phyloP scores from a whole-genome alignment of 2,888 invertebrate genomes.

The Cryptosula pallasiana region DNA sequence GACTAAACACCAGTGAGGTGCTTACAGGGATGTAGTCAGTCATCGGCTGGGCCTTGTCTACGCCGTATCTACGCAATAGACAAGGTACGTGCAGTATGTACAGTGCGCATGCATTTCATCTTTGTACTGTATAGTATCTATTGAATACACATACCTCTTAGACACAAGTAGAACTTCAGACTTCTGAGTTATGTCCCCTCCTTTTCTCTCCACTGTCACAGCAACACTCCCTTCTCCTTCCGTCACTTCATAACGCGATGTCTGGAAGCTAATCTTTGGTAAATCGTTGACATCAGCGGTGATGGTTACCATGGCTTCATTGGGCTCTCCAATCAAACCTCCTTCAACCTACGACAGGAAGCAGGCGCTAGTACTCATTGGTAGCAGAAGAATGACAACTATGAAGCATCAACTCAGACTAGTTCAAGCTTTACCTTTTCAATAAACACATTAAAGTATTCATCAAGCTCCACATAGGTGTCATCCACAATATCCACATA shows the following conservation, averaged over 20 bases:
- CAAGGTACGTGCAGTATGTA: too few relatives aligned
- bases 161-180: neutral
- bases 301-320: slow-evolving; percentile 39
- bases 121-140: too few relatives aligned
- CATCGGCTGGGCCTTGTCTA: slow-evolving; percentile 2
- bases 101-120: too few relatives aligned
- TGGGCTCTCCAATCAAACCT: slow-evolving; percentile 38
- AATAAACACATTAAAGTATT: slow-evolving; percentile 10
- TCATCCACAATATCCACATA: slow-evolving; percentile 18
- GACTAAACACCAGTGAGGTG: slow-evolving; percentile 43
- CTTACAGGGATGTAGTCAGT: slow-evolving; percentile 49
- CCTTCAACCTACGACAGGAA: slow-evolving; percentile 34
- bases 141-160: neutral
- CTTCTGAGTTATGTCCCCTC: slow-evolving; percentile 17
- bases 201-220: slow-evolving; percentile 16
- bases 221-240: slow-evolving; percentile 14
- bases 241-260: neutral
- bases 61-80: neutral
- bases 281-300: slow-evolving; percentile 45
- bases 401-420: too few relatives aligned
- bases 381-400: too few relatives aligned
- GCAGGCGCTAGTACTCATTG: too few relatives aligned
- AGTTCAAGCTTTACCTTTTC: too few relatives aligned
- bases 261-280: slow-evolving; percentile 39
- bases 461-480: slow-evolving; percentile 5